A percentile compares a stretch with the other conserved stretches of the same genome.
These are phyloP conservation scores for Siniperca chuatsi DNA, from an alignment of 2,113 vertebrate species.

Conservation along the genomic window DNA sequence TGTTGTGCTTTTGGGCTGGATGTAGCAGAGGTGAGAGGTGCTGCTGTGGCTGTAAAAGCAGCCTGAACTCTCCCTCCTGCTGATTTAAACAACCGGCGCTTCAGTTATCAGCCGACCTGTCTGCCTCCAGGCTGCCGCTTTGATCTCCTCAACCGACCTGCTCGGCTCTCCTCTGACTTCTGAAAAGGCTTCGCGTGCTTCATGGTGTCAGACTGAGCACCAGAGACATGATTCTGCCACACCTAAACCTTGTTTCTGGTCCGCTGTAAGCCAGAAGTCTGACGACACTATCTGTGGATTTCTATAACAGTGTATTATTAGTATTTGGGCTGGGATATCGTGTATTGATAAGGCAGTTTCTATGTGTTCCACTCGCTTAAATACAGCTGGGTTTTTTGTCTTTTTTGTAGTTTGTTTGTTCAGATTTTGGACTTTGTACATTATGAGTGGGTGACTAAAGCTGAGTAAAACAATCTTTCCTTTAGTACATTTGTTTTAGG, in stretches of 20 bases:
- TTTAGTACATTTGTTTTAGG: neutral
- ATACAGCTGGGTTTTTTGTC: neutral
- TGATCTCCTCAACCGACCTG: neutral
- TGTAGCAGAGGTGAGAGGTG: neutral
- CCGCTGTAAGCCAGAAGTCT: neutral
- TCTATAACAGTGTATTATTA: neutral
- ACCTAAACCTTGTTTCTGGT: neutral
- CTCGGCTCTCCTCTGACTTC: neutral
- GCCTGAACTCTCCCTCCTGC: neutral
- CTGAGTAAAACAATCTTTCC: neutral
- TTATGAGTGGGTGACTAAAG: neutral
- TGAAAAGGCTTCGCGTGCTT: conserved; percentile 14
- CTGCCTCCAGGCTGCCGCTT: neutral
- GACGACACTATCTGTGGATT: neutral
- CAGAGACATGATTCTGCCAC: neutral
- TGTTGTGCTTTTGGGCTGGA: neutral
- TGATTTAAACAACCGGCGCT: neutral
- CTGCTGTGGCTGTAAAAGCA: neutral
- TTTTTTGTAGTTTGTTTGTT: neutral
- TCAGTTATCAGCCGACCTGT: neutral
- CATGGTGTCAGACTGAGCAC: conserved; percentile 13
- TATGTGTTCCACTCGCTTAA: neutral
- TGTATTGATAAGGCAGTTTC: neutral
- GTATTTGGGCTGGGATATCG: neutral
- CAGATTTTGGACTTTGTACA: neutral